These are phyloP conservation scores for Acipenser ruthenus DNA, from an alignment of 2,797 vertebrate species.

Conservation along the genomic window DNA sequence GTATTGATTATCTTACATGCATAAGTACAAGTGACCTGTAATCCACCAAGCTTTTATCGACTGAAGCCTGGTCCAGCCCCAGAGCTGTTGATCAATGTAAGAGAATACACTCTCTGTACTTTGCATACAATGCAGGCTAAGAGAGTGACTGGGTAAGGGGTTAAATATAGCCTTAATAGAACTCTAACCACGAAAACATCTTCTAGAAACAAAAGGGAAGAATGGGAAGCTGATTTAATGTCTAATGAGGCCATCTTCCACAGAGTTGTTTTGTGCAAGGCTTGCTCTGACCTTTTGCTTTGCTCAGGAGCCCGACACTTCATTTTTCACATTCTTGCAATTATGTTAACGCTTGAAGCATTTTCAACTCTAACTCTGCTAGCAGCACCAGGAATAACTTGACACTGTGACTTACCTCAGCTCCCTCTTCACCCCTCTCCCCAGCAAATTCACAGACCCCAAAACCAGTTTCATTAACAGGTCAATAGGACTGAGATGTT, in stretches of 20 bases:
- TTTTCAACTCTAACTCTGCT: slow-evolving; percentile 85
- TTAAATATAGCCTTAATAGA: slow-evolving; percentile 41
- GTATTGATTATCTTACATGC: slow-evolving; percentile 76
- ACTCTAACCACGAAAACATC: slow-evolving; percentile 40
- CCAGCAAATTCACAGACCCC: slow-evolving; percentile 17
- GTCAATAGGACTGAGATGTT: slow-evolving; percentile 65
- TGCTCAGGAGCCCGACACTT: slow-evolving; percentile 86
- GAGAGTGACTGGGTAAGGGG: slow-evolving; percentile 20
- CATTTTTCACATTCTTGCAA: slow-evolving; percentile 99
- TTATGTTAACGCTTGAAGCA: slow-evolving; percentile 98
- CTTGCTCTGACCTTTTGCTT: slow-evolving; percentile 89
- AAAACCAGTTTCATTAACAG: slow-evolving; percentile 60
- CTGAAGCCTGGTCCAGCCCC: slow-evolving; percentile 63
- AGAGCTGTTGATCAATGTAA: slow-evolving; percentile 62
- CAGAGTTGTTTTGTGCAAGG: slow-evolving; percentile 92
- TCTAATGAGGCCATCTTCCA: slow-evolving; percentile 93
- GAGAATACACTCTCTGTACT: slow-evolving; percentile 57
- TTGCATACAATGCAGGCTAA: slow-evolving; percentile 24
- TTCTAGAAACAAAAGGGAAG: slow-evolving; percentile 36
- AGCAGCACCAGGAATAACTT: slow-evolving; percentile 81
- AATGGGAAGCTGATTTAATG: slow-evolving; percentile 71
- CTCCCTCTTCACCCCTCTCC: too few species aligned
- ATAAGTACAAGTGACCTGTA: slow-evolving; percentile 71
- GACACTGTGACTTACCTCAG: slow-evolving; percentile 68
- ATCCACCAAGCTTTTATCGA: slow-evolving; percentile 74